Base-by-base conservation (phyloP, 2,113 vertebrate species). In the Gnathonemus echidnorhynchus region DNA sequence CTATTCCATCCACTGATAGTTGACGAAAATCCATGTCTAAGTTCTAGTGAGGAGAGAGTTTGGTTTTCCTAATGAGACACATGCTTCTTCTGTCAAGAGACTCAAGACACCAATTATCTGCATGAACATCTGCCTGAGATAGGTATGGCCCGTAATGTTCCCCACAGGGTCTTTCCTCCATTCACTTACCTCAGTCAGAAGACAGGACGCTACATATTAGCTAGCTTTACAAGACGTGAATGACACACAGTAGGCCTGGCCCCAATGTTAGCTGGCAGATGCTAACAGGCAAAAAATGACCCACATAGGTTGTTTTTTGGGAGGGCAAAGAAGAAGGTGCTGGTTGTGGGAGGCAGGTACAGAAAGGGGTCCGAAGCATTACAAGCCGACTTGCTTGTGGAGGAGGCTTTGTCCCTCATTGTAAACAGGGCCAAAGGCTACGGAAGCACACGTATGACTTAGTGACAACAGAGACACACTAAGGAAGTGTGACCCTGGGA, bases 361-460 rank as follows among this genome's bases (percentile, higher is more conserved):
- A 96, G 45, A 52, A 52, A 31, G 80, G n/a, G 77, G 80, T 11
- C 24, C 5, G 2, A 89, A 62, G 31, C 53, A 84, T 50, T 56
- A 56, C 35, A 52, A 92, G 95, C 95, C 92, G 93, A 95, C 96
- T 96, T 97, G 93, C 94, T 97, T 66, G 94, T 94, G 94, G 92
- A 92, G 93, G 92, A 93, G 93, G 95, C 93, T 94, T 94, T 92
- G 89, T 46, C 19, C 80, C 17, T 56, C 74, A 87, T 91, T 89
- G 77, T 17, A 91, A 89, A 90, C 91, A 95, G 93, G 95, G 95
- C 90, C 91, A 95, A 95, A 94, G 94, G 92, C 92, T 93, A 92
- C 77, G 94, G 96, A 97, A 97, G 97, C 97, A 97, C 95, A 96
- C 91, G 91, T 92, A 93, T 93, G 90, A 91, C 90, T 84, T 70